Percentiles rank a stretch among this genome's conserved stretches.
phyloP scores from a whole-genome alignment of 1,140 invertebrate genomes.

The Frieseomelitta varia region DNA sequence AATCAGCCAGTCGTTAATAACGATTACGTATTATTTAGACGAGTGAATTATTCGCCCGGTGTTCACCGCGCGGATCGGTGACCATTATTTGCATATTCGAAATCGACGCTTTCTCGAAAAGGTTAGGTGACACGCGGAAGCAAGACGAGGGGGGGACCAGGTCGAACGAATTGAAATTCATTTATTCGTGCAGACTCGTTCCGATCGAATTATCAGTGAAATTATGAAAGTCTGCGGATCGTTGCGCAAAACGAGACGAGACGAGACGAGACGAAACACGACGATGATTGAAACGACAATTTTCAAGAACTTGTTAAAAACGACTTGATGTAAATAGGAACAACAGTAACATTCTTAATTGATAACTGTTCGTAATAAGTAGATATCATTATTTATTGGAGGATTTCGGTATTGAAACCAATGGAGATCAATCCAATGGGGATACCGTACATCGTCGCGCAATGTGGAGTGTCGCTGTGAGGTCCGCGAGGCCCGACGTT shows the following conservation, averaged over 20 bases:
- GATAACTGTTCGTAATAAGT: no score
- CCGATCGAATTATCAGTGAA: background rate
- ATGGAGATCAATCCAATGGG: no score
- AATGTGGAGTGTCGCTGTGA: constrained; percentile 65
- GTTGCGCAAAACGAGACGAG: background rate
- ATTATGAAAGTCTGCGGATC: background rate
- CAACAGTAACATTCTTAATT: no score
- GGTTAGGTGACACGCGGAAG: background rate
- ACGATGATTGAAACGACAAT: background rate
- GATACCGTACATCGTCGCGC: constrained; percentile 22
- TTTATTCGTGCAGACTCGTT: constrained; percentile 15
- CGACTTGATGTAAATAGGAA: no score
- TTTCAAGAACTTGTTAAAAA: no score
- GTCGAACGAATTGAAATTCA: constrained; percentile 6
- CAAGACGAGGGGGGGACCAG: fast-evolving
- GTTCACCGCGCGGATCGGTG: background rate
- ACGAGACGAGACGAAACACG: background rate
- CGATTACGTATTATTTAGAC: constrained; percentile 35
- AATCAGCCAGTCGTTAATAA: constrained; percentile 33
- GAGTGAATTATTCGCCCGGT: constrained; percentile 24
- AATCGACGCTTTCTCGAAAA: constrained; percentile 19
- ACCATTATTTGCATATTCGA: constrained; percentile 30
- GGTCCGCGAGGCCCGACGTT: constrained; percentile 65
- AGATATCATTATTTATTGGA: no score
- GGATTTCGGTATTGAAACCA: no score